These are phyloP conservation scores for Vicugna pacos DNA, from an alignment of 2,113 vertebrate genomes.

Conservation along the genomic window DNA sequence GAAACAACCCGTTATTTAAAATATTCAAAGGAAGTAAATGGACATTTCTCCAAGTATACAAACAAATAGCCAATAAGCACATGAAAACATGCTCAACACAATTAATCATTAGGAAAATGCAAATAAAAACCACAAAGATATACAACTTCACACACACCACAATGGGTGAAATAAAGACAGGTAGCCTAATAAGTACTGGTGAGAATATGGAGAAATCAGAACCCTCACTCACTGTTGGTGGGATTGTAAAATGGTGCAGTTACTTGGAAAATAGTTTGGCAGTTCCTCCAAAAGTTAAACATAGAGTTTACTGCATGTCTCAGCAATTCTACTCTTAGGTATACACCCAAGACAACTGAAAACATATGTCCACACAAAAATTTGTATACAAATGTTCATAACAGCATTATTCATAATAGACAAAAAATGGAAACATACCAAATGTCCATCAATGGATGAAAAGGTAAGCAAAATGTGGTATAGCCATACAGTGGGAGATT, in stretches of 20 bases:
- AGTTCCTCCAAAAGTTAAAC: constrained; percentile 4
- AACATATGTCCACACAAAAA: neutral
- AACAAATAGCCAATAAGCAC: neutral
- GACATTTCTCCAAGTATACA: constrained; percentile 33
- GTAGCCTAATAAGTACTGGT: neutral
- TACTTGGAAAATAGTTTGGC: neutral
- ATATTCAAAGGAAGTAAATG: neutral
- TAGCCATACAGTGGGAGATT: neutral
- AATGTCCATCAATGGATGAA: constrained; percentile 11
- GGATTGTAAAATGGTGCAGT: neutral
- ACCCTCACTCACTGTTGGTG: neutral
- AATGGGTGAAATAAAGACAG: neutral
- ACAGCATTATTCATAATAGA: neutral
- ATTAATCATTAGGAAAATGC: constrained; percentile 39
- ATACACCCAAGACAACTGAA: constrained; percentile 21
- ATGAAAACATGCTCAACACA: neutral
- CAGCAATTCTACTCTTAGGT: neutral
- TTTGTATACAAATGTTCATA: neutral
- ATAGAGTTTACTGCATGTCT: neutral
- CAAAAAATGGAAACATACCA: neutral
- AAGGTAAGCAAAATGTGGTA: neutral
- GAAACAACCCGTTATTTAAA: neutral
- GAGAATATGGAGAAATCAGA: constrained; percentile 13
- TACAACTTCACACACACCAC: neutral
- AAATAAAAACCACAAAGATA: constrained; percentile 34